Evolutionary conservation across 1,140 invertebrate genomes (phyloP).

Genomic region (Drosophila oshimai): DNA sequence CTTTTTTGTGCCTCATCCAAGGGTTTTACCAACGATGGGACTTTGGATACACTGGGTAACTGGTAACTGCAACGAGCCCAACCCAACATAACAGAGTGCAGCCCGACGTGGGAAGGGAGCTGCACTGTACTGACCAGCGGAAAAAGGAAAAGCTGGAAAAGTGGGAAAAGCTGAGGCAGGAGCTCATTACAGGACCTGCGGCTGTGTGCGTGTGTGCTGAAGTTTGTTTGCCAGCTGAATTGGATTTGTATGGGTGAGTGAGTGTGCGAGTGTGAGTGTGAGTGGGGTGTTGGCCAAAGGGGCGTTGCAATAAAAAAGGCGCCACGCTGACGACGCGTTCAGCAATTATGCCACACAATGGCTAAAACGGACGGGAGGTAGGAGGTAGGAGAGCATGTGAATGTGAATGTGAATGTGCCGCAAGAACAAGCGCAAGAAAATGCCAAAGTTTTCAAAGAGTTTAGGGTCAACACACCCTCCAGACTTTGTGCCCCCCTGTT

Average conservation of each 20-base stretch:
- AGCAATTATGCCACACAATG: conserved; percentile 72
- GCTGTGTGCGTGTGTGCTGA: conserved; percentile 48
- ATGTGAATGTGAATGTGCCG: conserved; percentile 12
- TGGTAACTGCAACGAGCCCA: too few species aligned
- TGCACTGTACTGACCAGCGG: conserved; percentile 19
- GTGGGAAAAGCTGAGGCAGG: conserved; percentile 7
- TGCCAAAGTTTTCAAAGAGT: conserved; percentile 31
- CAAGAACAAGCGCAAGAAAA: conserved; percentile 34
- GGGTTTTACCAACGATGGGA: too few species aligned
- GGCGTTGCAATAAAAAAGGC: conserved; percentile 72
- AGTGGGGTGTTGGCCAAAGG: conserved; percentile 17
- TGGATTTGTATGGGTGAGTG: not conserved
- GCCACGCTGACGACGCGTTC: conserved; percentile 60
- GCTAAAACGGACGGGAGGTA: conserved; percentile 24
- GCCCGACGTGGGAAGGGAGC: not conserved
- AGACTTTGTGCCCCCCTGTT: not conserved
- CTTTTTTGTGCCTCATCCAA: too few species aligned
- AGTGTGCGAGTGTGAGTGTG: not conserved
- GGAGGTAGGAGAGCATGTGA: not conserved
- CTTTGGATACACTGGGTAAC: too few species aligned
- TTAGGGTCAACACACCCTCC: conserved; percentile 53
- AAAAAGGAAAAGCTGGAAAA: conserved; percentile 14
- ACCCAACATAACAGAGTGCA: not conserved
- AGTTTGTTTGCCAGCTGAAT: conserved; percentile 47
- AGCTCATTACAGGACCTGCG: conserved; percentile 57